phyloP scores from a whole-genome alignment of 2,797 vertebrate species.

The Momotus momota region DNA sequence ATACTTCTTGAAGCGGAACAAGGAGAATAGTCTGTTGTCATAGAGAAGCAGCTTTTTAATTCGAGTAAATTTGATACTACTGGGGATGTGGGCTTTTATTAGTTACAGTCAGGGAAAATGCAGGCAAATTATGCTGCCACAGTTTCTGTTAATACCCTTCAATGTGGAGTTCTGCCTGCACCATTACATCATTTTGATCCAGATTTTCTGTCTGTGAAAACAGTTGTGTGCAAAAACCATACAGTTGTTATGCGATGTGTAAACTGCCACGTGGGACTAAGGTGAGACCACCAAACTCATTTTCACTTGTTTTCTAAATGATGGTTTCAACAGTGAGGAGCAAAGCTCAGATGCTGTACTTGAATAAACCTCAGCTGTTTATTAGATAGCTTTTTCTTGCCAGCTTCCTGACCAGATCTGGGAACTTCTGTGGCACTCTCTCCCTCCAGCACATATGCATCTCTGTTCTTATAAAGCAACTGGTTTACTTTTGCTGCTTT shows the following conservation, averaged over 20 bases:
- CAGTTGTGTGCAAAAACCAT: background rate
- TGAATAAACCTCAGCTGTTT: background rate
- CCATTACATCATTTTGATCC: background rate
- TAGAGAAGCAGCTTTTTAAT: constrained; percentile 27
- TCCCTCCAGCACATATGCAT: background rate
- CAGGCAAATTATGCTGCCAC: background rate
- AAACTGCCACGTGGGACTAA: background rate
- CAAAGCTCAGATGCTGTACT: background rate
- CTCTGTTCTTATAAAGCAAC: background rate
- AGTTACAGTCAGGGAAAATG: background rate
- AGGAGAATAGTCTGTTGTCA: constrained; percentile 20
- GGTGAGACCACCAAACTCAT: constrained; percentile 27
- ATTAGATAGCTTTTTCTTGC: background rate
- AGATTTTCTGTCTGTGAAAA: background rate
- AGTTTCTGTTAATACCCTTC: background rate
- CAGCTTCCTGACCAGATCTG: background rate
- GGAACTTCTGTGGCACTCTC: background rate
- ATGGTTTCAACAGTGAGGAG: constrained; percentile 7
- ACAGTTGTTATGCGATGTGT: background rate
- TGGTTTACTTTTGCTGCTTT: background rate
- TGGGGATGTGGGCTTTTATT: constrained; percentile 4
- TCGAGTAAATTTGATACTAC: constrained; percentile 21
- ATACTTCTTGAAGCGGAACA: constrained; percentile 42
- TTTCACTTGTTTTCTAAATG: constrained; percentile 34
- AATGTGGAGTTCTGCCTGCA: background rate